Conservation (phyloP, 2,113 vertebrate species). For the Periophthalmus modestus region DNA sequence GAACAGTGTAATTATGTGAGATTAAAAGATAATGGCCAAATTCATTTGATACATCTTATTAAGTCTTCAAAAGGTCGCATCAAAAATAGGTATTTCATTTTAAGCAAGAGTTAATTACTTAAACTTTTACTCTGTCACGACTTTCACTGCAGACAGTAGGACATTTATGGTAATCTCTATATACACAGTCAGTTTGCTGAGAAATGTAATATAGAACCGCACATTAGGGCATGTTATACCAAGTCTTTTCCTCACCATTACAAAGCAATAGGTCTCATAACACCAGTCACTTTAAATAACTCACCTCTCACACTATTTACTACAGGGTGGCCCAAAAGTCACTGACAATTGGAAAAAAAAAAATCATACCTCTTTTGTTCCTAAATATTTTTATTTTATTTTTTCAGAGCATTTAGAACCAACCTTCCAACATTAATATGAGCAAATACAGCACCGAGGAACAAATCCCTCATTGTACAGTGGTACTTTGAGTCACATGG, state of each 20-base stretch:
- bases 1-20: constrained; percentile 46
- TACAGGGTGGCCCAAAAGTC: too few species aligned
- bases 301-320: too few species aligned
- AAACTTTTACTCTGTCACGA: not conserved
- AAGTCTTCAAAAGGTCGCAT: constrained; percentile 5
- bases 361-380: too few species aligned
- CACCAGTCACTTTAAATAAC: too few species aligned
- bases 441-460: too few species aligned
- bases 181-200: not conserved
- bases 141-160: not conserved
- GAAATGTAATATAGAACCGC: not conserved
- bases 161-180: not conserved
- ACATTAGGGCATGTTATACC: not conserved
- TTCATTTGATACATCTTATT: constrained; percentile 24
- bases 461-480: too few species aligned
- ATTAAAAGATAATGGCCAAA: constrained; percentile 35
- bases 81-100: not conserved
- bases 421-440: too few species aligned
- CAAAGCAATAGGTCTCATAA: not conserved
- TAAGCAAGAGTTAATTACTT: constrained; percentile 1
- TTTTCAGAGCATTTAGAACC: too few species aligned
- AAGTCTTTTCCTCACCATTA: not conserved
- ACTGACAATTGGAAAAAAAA: too few species aligned
- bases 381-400: too few species aligned
- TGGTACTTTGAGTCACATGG: too few species aligned